Conservation (phyloP, 2,113 vertebrate genomes). For the Callocephalon fimbriatum region DNA sequence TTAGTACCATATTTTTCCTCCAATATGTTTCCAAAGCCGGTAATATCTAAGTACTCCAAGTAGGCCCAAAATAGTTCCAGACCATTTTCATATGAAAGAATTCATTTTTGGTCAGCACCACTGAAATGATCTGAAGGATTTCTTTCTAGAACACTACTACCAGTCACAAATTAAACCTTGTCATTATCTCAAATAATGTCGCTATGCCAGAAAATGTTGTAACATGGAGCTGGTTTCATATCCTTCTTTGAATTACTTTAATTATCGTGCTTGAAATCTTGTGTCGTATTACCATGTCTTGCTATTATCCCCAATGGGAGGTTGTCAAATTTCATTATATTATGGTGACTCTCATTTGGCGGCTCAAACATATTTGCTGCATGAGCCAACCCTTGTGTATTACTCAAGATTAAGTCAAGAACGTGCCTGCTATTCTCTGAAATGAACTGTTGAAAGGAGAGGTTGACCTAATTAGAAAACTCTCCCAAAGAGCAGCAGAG, state of each 20-base stretch:
- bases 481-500: background rate
- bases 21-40: background rate
- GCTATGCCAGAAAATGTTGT: background rate
- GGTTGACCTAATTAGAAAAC: constrained; percentile 54
- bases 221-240: background rate
- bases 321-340: constrained; percentile 53
- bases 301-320: background rate
- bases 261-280: constrained; percentile 13
- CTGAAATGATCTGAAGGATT: background rate
- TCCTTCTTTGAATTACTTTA: constrained; percentile 34
- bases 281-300: background rate
- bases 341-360: background rate
- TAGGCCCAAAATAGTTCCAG: background rate
- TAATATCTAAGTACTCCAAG: background rate
- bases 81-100: background rate
- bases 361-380: background rate
- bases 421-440: background rate
- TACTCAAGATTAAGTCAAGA: constrained; percentile 10
- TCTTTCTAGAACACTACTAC: background rate
- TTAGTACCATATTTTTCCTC: background rate
- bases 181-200: background rate
- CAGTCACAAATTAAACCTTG: background rate
- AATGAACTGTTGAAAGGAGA: background rate
- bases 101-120: accelerated
- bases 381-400: background rate